Percentiles rank a stretch among this genome's conserved stretches.
Evolutionary conservation across 1,140 invertebrate species (phyloP).

Genomic region (Sycophila sp.): DNA sequence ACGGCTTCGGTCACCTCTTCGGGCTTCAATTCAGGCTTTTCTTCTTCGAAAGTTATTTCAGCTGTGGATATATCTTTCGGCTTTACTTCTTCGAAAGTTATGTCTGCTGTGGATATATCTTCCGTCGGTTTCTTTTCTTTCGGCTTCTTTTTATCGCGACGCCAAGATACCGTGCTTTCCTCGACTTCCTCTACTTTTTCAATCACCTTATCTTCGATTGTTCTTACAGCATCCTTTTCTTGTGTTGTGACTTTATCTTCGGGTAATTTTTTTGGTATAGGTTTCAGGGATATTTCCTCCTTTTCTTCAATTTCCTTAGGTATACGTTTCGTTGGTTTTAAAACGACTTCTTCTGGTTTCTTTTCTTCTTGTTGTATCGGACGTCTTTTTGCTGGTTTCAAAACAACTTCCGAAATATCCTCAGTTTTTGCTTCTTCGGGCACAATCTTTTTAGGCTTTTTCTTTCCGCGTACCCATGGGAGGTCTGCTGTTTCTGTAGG

Average conservation of each 20-base stretch:
- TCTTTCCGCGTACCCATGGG: constrained; percentile 47
- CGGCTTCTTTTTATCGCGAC: constrained; percentile 55
- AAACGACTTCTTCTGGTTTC: neutral
- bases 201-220: neutral
- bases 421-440: constrained; percentile 55
- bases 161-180: constrained; percentile 56
- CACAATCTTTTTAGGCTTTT: constrained; percentile 63
- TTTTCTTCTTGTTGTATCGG: constrained; percentile 35
- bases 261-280: neutral
- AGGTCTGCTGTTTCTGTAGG: constrained; percentile 37
- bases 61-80: neutral
- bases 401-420: constrained; percentile 47
- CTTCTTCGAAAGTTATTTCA: constrained; percentile 5
- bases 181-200: constrained; percentile 32
- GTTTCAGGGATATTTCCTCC: constrained; percentile 29
- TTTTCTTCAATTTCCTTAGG: neutral
- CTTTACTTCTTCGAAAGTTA: no score
- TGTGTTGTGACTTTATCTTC: neutral
- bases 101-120: no score
- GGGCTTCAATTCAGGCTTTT: neutral
- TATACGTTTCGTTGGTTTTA: neutral
- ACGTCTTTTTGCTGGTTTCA: constrained; percentile 44
- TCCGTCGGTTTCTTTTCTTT: constrained; percentile 37
- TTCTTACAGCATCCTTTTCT: neutral
- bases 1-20: neutral